Base-by-base conservation (phyloP, 2,888 invertebrate genomes). In the Sinodicranocentrus sp. region DNA sequence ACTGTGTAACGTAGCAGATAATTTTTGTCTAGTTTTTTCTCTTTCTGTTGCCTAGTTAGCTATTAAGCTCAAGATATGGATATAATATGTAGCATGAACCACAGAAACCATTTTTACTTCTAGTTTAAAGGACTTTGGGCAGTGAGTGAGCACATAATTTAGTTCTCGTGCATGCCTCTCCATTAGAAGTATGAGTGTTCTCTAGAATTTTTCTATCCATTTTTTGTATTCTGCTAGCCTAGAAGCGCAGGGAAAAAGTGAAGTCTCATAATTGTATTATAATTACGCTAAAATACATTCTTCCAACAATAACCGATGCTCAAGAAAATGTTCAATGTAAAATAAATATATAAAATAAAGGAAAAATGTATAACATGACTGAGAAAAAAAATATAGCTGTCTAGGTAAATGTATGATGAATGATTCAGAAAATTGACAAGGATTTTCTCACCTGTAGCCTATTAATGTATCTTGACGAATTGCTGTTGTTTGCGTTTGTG, bases 401-500 rank as follows among this genome's bases (percentile, higher is more conserved):
- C 52, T 44, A 44, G n/a, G 65, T 48, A 61, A 65, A 71, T 23
- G 33, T 65, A 43, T 44, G 71, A 71, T 71, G 44, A 77, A 70
- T 54, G 71, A 67, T 48, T 68, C 23, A 43, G 71, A 80, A 80
- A 77, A 76, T 76, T 76, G 70, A 59, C 77, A 85, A 80, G 70
- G 82, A 79, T 84, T 87, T 84, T 84, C 86, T 61, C 92, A 92
- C 59, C 93, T 92, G 89, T 94, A 94, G 91, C 96, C 96, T 0
- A 95, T 94, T 10, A 93, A 90, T 0, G 94, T 94, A 89, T 95
- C 95, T 85, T 93, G 92, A 82, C 93, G 92, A 59, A 95, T 90
- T 3, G 93, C 92, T 54, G 91, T 90, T 33, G 75, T 77, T 65
- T 83, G 83, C 26, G 76, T 39, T 82, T 76, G 82, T 48, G 75